These are phyloP conservation scores for Conus canariensis DNA, from an alignment of 2,888 invertebrate genomes.

Conservation along the genomic window DNA sequence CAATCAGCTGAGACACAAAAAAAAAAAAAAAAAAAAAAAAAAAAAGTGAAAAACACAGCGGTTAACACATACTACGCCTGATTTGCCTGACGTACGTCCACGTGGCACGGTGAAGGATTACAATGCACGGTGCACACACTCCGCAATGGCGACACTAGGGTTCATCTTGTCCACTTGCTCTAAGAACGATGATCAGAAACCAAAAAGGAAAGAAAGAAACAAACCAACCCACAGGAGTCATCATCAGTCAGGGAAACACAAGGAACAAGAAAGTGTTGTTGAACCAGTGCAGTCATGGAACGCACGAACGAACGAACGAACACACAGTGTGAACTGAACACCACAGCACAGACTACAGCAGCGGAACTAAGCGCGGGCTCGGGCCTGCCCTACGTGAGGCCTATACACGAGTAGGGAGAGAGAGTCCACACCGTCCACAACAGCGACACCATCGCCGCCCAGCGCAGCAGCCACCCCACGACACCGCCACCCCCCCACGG, in stretches of 20 bases:
- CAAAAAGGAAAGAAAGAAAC: too few species aligned
- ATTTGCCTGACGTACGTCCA: too few species aligned
- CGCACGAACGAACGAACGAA: not conserved
- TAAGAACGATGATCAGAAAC: not conserved
- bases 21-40: too few species aligned
- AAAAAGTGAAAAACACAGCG: too few species aligned
- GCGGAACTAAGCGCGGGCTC: not conserved
- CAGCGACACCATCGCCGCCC: not conserved
- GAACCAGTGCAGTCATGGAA: not conserved
- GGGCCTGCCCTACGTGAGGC: slow-evolving; percentile 42
- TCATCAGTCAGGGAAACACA: not conserved
- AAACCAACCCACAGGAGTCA: too few species aligned
- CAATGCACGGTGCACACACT: too few species aligned
- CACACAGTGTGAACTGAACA: too few species aligned
- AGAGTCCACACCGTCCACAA: slow-evolving; percentile 10
- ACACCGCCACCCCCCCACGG: not conserved
- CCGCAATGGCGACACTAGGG: not conserved
- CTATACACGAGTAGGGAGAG: slow-evolving; percentile 40
- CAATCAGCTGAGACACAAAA: not conserved
- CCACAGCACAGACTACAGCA: not conserved
- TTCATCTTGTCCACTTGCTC: not conserved
- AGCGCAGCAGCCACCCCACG: slow-evolving; percentile 3
- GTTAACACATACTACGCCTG: too few species aligned
- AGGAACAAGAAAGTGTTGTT: not conserved
- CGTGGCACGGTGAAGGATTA: too few species aligned